phyloP scores from a whole-genome alignment of 2,113 vertebrate genomes.

The Falco punctatus region DNA sequence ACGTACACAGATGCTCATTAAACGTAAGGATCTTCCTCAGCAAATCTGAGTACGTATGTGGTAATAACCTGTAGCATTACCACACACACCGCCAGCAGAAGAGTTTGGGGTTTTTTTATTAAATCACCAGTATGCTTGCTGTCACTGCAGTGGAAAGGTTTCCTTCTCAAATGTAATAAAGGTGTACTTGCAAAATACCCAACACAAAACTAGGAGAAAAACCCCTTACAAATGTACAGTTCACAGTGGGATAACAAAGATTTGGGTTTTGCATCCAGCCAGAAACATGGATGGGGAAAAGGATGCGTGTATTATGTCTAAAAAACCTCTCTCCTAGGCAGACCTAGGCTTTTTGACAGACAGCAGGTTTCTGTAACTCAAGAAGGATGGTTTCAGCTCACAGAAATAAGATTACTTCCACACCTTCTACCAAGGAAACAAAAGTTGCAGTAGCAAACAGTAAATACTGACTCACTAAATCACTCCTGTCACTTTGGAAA shows the following conservation, averaged over 20 bases:
- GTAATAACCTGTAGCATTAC: neutral
- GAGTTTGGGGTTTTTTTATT: neutral
- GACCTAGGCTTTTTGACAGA: neutral
- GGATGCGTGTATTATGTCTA: rapidly evolving
- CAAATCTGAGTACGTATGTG: neutral
- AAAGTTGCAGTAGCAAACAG: neutral
- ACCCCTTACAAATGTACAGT: neutral
- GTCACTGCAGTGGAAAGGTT: neutral
- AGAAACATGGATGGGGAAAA: neutral
- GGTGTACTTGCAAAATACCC: neutral
- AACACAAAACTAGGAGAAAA: neutral
- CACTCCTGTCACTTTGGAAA: neutral
- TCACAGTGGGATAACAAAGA: neutral
- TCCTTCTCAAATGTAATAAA: neutral
- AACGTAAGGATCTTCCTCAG: neutral
- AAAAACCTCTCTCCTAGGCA: neutral
- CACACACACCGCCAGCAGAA: neutral
- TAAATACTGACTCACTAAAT: neutral
- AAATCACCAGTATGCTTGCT: neutral
- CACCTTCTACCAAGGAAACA: neutral
- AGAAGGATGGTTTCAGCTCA: neutral
- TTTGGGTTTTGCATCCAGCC: neutral
- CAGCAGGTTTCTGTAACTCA: neutral
- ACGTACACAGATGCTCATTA: constrained; percentile 19
- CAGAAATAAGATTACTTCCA: neutral